Evolutionary conservation across 1,140 invertebrate species (phyloP), one percentile per base, ranked within the genome.

Genomic region (Pachyrhynchus sulphureomaculatus): DNA sequence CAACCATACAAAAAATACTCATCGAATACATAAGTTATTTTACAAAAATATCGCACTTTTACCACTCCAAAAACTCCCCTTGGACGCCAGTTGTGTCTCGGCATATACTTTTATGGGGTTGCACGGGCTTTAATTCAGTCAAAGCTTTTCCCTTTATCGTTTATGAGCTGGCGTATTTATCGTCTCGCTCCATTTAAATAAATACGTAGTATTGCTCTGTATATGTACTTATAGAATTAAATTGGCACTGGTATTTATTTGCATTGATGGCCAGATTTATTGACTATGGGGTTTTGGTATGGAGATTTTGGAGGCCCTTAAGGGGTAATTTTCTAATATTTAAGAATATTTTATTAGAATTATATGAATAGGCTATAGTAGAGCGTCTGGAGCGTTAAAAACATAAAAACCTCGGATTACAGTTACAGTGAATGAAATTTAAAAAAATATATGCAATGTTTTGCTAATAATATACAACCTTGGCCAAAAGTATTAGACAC

Each of bases 181-280:
- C 64, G 67, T 58, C 54, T 52, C 56, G 66, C 60, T 66, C 58
- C 68, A 68, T 70, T 70, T 70, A 56, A 68, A 68, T 68, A 51
- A 26, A 34, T 48, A 62, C 29, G 36, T 39, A 37, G 26, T 45
- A 56, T 51, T 36, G 44, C 13, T n/a, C 10, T 10, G 44, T 18
- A n/a, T 20, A 13, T 32, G 41, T 56, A 56, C 44, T 61, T 61
- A 61, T 52, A 37, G 58, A 61, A 61, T 61, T 61, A 45, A 53
- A 61, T 51, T 42, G 24, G 29, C 36, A n/a, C 42, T 13, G 32
- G 39, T 57, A 48, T 57, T 55, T 55, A 57, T 57, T 57, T 57
- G 55, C 55, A 57, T 44, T 57, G 29, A 57, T 57, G 55, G 21
- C 26, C 36, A 47, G 52, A 54, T 53, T 53, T 53, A 53, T 37